Evolutionary conservation across 2,888 invertebrate genomes (phyloP).

Genomic region (Limenitis camilla): DNA sequence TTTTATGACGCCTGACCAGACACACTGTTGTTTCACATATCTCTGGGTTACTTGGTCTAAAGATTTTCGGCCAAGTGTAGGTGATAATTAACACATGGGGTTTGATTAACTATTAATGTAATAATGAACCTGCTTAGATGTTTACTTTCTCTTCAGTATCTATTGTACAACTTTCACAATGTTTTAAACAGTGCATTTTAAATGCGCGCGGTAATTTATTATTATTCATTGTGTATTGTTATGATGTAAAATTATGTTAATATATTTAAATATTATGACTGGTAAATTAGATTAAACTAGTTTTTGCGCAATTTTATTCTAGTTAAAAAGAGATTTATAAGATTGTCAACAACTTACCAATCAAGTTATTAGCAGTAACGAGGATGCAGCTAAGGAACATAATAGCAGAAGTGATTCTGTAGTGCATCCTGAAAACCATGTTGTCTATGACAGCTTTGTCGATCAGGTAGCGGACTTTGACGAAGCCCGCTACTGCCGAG

Average conservation of each 20-base stretch:
- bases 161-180: conserved; percentile 15
- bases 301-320: no score
- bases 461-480: conserved; percentile 90
- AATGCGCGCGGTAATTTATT: conserved; percentile 3
- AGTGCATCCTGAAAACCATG: conserved; percentile 91
- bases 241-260: conserved; percentile 1
- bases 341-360: conserved; percentile 78
- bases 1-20: conserved; percentile 37
- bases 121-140: conserved; percentile 3
- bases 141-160: conserved; percentile 13
- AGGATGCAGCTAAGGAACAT: conserved; percentile 90
- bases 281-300: no score
- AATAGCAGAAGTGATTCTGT: conserved; percentile 89
- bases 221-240: conserved; percentile 7
- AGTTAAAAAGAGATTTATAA: background rate
- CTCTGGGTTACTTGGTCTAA: conserved; percentile 37
- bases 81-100: conserved; percentile 27
- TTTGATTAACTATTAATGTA: conserved; percentile 3
- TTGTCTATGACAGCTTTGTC: conserved; percentile 93
- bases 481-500: conserved; percentile 91
- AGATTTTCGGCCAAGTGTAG: conserved; percentile 27
- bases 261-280: background rate
- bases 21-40: conserved; percentile 42
- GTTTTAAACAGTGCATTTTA: conserved; percentile 4
- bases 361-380: conserved; percentile 91